Percentiles rank a stretch among this genome's conserved stretches.
Evolutionary conservation across 1,140 invertebrate species (phyloP).

Genomic region (Heterodera schachtii): DNA sequence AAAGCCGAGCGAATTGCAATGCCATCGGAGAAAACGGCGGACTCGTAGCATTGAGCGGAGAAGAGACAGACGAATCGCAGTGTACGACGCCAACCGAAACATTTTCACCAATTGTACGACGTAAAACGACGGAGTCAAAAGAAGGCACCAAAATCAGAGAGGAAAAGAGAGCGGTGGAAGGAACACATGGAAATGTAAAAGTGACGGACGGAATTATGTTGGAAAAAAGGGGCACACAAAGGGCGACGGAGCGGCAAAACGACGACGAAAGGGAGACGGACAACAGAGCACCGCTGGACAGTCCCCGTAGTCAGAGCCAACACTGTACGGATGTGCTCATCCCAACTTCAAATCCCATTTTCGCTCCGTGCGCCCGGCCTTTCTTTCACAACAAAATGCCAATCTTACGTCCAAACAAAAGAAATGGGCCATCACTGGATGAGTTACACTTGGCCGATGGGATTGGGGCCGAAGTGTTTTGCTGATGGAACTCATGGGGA

Average conservation of each 20-base stretch:
- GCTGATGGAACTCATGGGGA: neutral
- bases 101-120: no score
- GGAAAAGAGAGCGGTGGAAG: neutral
- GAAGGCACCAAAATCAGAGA: constrained; percentile 5
- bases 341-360: neutral
- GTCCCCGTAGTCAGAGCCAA: neutral
- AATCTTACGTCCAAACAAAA: neutral
- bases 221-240: neutral
- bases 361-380: neutral
- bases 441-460: no score
- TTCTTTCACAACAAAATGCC: neutral
- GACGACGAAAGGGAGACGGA: neutral
- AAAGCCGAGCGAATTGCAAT: no score
- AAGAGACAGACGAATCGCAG: neutral
- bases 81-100: neutral
- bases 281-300: neutral
- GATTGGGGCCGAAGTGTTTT: neutral
- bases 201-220: neutral
- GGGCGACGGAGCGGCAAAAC: neutral
- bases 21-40: constrained; percentile 1
- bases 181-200: neutral
- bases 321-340: no score
- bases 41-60: neutral
- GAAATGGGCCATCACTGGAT: no score
- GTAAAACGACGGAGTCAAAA: constrained; percentile 5